Conservation (phyloP, 2,888 invertebrate species). For the Parthenolecanium corni region DNA sequence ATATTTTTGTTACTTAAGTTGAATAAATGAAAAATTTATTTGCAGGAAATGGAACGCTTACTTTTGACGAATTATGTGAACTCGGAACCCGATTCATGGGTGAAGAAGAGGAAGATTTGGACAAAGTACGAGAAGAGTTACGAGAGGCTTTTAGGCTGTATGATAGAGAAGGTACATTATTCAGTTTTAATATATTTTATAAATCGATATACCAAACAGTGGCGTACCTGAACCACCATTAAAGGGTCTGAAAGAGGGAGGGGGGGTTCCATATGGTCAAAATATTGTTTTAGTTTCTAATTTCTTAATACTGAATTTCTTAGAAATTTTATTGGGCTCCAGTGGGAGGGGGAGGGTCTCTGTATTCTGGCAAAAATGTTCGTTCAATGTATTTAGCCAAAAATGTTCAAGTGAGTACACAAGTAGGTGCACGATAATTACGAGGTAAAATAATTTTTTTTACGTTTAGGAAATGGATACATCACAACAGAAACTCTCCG, state of each 20-base stretch:
- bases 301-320: too few relatives aligned
- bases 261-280: too few relatives aligned
- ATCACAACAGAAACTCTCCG: conserved; percentile 33
- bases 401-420: too few relatives aligned
- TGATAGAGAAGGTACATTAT: conserved; percentile 79
- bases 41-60: conserved; percentile 41
- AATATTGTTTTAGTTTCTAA: too few relatives aligned
- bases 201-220: too few relatives aligned
- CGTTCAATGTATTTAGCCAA: too few relatives aligned
- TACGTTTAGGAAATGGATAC: conserved; percentile 33
- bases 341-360: too few relatives aligned
- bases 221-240: too few relatives aligned
- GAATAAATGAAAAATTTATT: not conserved
- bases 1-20: too few relatives aligned
- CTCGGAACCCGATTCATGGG: conserved; percentile 77
- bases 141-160: conserved; percentile 92
- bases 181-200: not conserved
- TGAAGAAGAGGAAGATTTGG: conserved; percentile 61
- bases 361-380: too few relatives aligned
- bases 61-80: conserved; percentile 75
- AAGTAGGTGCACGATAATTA: not conserved
- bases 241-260: too few relatives aligned
- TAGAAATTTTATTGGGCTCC: too few relatives aligned
- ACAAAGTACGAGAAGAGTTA: conserved; percentile 73
- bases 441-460: not conserved